A percentile compares a stretch with the other conserved stretches of the same genome.
These are phyloP conservation scores for Cebus imitator DNA, from an alignment of 2,113 vertebrate genomes.

Conservation along the genomic window DNA sequence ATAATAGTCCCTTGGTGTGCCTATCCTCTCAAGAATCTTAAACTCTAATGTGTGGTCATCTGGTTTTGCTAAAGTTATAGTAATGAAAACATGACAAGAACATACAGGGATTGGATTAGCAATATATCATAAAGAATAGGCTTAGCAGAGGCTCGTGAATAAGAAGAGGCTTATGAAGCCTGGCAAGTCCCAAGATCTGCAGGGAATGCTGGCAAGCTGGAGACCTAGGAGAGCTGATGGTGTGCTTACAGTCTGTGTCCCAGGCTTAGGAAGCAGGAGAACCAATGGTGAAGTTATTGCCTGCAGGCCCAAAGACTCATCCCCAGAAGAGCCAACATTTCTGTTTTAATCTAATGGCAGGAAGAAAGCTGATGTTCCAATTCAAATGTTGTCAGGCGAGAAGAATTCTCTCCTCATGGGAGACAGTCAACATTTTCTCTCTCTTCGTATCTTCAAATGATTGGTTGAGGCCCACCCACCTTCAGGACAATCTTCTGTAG, in stretches of 20 bases:
- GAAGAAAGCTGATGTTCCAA: neutral
- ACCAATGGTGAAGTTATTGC: neutral
- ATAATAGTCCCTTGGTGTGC: neutral
- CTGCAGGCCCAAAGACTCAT: neutral
- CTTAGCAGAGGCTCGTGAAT: neutral
- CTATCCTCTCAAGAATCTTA: neutral
- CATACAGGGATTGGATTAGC: neutral
- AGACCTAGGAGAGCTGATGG: neutral
- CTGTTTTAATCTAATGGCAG: neutral
- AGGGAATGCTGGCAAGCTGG: neutral
- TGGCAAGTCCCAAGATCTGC: neutral
- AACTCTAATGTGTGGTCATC: neutral
- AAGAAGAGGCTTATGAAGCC: too few species aligned
- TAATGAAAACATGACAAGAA: neutral
- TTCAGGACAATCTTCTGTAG: neutral
- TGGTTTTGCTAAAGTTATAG: neutral
- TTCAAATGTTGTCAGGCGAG: neutral
- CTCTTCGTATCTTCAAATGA: neutral
- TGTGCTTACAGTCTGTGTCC: neutral
- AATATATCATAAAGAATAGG: neutral
- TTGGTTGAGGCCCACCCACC: neutral
- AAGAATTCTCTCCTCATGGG: fast-evolving
- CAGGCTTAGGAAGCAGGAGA: too few species aligned
- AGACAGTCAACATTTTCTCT: neutral
- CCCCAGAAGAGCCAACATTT: fast-evolving